Evolutionary conservation across 2,888 invertebrate species (phyloP), one percentile per base, ranked within the genome.

Genomic region (Trachelus iudaicus): DNA sequence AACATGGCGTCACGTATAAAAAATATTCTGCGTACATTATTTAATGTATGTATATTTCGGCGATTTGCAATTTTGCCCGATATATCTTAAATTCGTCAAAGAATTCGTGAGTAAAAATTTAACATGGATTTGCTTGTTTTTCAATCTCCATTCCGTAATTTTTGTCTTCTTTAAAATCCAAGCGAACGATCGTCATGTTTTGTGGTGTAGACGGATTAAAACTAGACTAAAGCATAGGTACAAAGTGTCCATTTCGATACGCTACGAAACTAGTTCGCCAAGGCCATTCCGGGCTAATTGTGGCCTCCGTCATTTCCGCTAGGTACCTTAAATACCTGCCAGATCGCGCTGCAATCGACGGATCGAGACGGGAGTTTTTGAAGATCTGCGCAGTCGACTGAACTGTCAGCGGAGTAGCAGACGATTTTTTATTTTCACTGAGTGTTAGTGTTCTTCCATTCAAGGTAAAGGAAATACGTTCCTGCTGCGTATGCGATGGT

Each of bases 401-500:
- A 76, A 40, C 34, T 40, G n/a, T 75, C 56, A 56, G 23, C 56
- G 56, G 15, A 56, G 23, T 56, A 56, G 56, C 23, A 56, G 23
- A 23, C 2, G 40, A 37, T 15, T 12, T 15, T 37, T 79, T 69
- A 23, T 75, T 77, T 77, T 88, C 86, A 88, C 81, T 88, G 89
- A 75, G 92, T 86, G 81, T 90, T 90, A 77, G 92, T 93, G 84
- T 92, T 94, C 90, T 94, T 95, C 92, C 95, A 95, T 87, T 97
- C 96, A 87, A 95, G 90, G 92, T 94, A 96, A 83, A 97, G 92
- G 87, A 97, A 94, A 92, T 95, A 96, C 35, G 96, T 92, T 83
- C 96, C 96, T 80, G 94, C 95, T 68, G 93, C 96, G 88, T 97
- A 98, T 34, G 95, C 96, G 77, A 95, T 86, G 73, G 96, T 95